phyloP scores from a whole-genome alignment of 2,888 invertebrate genomes.

The Acronicta leporina region DNA sequence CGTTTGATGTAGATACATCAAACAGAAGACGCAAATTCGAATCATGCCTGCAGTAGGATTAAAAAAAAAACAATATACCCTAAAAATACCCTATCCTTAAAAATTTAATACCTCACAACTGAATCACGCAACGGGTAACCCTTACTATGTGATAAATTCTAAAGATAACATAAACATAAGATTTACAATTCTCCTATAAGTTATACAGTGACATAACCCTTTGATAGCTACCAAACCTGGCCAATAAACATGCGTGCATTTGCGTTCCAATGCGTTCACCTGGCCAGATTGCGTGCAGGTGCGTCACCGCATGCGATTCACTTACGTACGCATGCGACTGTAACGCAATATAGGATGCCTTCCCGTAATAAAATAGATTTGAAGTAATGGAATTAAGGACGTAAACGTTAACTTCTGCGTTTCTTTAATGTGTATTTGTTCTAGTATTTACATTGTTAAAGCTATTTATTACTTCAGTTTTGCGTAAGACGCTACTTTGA shows the following conservation, averaged over 20 bases:
- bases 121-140: conserved; percentile 33
- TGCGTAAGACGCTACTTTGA: neutral
- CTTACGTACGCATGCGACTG: conserved; percentile 23
- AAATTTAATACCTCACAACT: neutral
- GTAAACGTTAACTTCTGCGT: conserved; percentile 36
- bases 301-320: conserved; percentile 46
- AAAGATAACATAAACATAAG: conserved; percentile 20
- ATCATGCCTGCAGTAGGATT: no score
- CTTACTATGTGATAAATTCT: conserved; percentile 7
- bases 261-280: conserved; percentile 38
- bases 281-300: conserved; percentile 56
- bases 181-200: conserved; percentile 17
- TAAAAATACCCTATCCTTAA: no score
- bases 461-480: neutral
- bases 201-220: conserved; percentile 40
- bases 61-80: no score
- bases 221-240: conserved; percentile 19
- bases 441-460: conserved; percentile 13
- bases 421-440: conserved; percentile 12
- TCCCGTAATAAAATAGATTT: conserved; percentile 26
- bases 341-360: conserved; percentile 34
- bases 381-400: conserved; percentile 29
- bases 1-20: no score
- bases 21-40: no score
- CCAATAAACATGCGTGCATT: conserved; percentile 43